These are phyloP conservation scores for Drosophila fuyamai DNA, from an alignment of 1,140 invertebrate species.

Conservation along the genomic window DNA sequence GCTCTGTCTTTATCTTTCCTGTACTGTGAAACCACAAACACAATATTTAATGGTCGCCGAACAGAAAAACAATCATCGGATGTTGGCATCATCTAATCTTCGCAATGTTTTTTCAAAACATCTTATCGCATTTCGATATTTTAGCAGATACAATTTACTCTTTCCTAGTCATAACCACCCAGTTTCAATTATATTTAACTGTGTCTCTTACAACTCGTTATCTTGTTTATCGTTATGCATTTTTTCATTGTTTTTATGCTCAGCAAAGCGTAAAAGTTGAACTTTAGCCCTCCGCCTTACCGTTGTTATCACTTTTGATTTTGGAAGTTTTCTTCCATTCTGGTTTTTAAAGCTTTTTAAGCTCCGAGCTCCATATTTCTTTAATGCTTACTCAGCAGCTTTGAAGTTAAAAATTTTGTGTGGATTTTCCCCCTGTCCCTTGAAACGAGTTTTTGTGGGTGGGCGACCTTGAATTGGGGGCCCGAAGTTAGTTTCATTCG, in stretches of 20 bases:
- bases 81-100: conserved; percentile 23
- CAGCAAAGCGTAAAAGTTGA: conserved; percentile 35
- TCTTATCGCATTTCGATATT: conserved; percentile 2
- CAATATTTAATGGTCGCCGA: background rate
- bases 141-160: background rate
- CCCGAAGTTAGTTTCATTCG: conserved; percentile 35
- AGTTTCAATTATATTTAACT: background rate
- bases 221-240: conserved; percentile 12
- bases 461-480: conserved; percentile 60
- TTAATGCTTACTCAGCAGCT: conserved; percentile 44
- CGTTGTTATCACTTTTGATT: conserved; percentile 27
- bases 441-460: conserved; percentile 59
- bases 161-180: no score
- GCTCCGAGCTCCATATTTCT: conserved; percentile 8
- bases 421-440: conserved; percentile 20
- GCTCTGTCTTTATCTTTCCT: background rate
- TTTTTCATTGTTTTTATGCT: conserved; percentile 21
- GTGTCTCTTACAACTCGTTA: conserved; percentile 6
- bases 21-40: background rate
- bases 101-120: background rate
- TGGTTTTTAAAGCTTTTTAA: conserved; percentile 9
- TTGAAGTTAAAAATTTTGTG: background rate
- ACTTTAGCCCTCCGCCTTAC: conserved; percentile 26
- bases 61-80: conserved; percentile 23
- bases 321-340: conserved; percentile 12